Base-by-base conservation (phyloP, 2,888 invertebrate genomes). In the Morpho helenor region DNA sequence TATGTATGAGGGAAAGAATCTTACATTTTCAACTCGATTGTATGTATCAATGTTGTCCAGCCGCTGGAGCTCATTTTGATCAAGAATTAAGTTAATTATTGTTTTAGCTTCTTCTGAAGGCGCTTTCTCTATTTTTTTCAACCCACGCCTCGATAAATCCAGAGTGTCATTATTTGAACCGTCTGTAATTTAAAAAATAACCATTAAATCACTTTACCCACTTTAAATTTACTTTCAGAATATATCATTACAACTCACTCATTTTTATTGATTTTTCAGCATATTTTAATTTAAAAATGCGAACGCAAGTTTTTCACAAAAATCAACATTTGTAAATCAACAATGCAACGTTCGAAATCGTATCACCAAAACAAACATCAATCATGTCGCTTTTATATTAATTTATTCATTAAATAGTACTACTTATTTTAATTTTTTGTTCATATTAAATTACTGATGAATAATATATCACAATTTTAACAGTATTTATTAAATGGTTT, bases 21-120 rank as follows among this genome's bases (percentile, higher is more conserved):
- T 83, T 91, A 96, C 96, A 91, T 94, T 95, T 84, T 95, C 94
- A 55, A 97, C 92, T 76, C 94, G 93, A 59, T 92, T 91, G 81
- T 95, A 97, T 40, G 95, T 94, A 72, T 97, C 97, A 68, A 97
- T 93, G 83, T 96, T 96, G 81, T 97, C 97, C 71, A 97, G 92
- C 70, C 96, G 93, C 74, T 96, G 96, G 63, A 98, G 86, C 77
- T 96, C 96, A 91, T 98, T 98, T 76, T 96, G 95, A 78, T 97
- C 96, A 54, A 96, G 91, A 69, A 96, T 94, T 69, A 97, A 90
- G 68, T 93, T 93, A 62, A 93, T 93, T 73, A 95, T 91, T 64
- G 91, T 91, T 75, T 93, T 93, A 40, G 94, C 92, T 80, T 95
- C 94, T 61, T 93, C 93, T 56, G 92, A 86, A 65, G 93, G 93